A percentile compares a stretch with the other conserved stretches of the same genome.
Conservation (phyloP, 92 coral and sea anemone genomes). For the Umimayanthus chanpuru region DNA sequence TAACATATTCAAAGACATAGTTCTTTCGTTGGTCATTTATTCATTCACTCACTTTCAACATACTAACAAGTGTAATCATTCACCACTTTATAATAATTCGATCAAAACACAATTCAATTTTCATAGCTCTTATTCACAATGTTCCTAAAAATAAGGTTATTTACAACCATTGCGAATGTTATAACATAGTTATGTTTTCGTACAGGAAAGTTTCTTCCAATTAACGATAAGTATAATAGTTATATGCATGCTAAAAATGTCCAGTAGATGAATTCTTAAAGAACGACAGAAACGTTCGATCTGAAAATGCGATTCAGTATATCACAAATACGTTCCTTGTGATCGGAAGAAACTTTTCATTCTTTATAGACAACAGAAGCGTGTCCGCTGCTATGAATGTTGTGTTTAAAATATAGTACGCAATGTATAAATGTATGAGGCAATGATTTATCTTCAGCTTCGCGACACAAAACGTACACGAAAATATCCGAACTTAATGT, state of each 20-base stretch:
- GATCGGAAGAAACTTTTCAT: not conserved
- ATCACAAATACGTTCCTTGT: not conserved
- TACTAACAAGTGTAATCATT: not conserved
- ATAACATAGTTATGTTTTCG: not conserved
- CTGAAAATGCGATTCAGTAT: not conserved
- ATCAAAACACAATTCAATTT: not conserved
- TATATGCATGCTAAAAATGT: not conserved
- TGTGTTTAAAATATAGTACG: not conserved
- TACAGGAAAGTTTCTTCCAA: not conserved
- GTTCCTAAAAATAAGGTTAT: not conserved
- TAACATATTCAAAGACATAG: no score
- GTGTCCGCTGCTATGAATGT: not conserved
- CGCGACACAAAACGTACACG: not conserved
- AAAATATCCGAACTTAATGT: not conserved
- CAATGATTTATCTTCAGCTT: no score
- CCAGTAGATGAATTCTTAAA: not conserved
- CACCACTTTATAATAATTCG: not conserved
- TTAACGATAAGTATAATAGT: not conserved
- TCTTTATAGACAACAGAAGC: not conserved
- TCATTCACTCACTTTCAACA: not conserved
- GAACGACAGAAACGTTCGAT: not conserved
- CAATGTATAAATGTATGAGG: not conserved
- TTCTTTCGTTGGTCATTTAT: not conserved
- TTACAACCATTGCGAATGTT: not conserved
- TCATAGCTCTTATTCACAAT: constrained; percentile 14